These are phyloP conservation scores for Remorina albescens DNA, from an alignment of 2,797 vertebrate species.

Conservation along the genomic window DNA sequence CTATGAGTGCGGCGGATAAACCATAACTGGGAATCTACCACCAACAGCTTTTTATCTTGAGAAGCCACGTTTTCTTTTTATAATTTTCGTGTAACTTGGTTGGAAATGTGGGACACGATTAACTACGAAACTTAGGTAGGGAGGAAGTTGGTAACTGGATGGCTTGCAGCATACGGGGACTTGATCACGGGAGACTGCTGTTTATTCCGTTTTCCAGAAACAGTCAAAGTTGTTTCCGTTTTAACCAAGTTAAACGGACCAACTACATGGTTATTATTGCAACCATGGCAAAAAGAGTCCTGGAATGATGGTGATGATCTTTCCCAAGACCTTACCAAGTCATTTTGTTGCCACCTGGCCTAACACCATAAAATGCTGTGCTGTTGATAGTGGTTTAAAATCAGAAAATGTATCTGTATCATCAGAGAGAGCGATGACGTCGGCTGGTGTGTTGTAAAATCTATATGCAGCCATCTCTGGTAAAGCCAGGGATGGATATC, in stretches of 20 bases:
- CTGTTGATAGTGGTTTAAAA: neutral
- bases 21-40: neutral
- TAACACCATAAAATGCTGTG: neutral
- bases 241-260: neutral
- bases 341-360: neutral
- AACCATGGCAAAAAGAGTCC: neutral
- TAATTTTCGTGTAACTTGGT: neutral
- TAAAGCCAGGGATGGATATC: conserved; percentile 7
- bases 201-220: neutral
- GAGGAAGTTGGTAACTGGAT: neutral
- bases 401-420: neutral
- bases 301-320: too few relatives aligned
- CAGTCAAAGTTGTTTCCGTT: neutral
- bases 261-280: neutral
- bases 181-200: neutral
- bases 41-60: neutral
- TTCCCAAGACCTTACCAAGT: neutral
- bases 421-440: neutral
- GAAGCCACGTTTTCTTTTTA: neutral
- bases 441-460: neutral
- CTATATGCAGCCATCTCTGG: conserved; percentile 5
- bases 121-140: neutral
- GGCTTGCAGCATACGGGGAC: neutral
- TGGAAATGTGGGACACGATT: neutral
- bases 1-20: too few relatives aligned